A percentile compares a stretch with the other conserved stretches of the same genome.
Evolutionary conservation across 2,113 vertebrate genomes (phyloP).

Genomic region (Daboia siamensis): DNA sequence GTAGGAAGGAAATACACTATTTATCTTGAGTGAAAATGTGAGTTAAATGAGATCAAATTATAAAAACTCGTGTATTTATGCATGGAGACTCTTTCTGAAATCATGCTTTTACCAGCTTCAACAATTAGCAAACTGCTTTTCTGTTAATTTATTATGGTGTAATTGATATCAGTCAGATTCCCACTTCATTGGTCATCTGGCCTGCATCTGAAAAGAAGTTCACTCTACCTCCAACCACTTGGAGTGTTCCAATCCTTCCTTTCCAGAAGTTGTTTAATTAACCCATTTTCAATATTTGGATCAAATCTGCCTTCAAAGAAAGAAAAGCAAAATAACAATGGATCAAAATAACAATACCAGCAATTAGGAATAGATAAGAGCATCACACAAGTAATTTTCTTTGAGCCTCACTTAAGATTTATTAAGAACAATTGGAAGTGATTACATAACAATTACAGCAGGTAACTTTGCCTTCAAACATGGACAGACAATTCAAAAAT

Average conservation of each 20-base stretch:
- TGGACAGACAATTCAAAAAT: background rate
- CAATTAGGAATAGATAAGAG: background rate
- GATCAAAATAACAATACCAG: background rate
- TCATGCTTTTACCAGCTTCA: background rate
- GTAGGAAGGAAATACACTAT: constrained; percentile 32
- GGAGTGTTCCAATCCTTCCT: background rate
- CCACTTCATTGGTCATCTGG: background rate
- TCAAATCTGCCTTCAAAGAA: background rate
- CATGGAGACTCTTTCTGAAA: constrained; percentile 21
- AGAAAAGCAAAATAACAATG: background rate
- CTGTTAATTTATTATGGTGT: background rate
- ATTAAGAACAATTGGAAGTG: background rate
- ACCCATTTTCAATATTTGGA: background rate
- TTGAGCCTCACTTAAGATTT: background rate
- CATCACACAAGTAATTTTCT: background rate
- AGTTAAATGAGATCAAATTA: constrained; percentile 3
- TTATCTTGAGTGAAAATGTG: constrained; percentile 30
- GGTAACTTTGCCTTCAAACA: background rate
- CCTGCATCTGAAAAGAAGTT: background rate
- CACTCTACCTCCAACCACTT: background rate
- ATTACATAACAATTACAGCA: background rate
- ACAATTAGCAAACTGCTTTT: background rate
- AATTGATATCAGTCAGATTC: background rate
- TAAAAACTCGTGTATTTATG: constrained; percentile 9
- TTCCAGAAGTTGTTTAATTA: background rate